Evolutionary conservation across 2,113 vertebrate genomes (phyloP).

Genomic region (Ornithorhynchus anatinus): DNA sequence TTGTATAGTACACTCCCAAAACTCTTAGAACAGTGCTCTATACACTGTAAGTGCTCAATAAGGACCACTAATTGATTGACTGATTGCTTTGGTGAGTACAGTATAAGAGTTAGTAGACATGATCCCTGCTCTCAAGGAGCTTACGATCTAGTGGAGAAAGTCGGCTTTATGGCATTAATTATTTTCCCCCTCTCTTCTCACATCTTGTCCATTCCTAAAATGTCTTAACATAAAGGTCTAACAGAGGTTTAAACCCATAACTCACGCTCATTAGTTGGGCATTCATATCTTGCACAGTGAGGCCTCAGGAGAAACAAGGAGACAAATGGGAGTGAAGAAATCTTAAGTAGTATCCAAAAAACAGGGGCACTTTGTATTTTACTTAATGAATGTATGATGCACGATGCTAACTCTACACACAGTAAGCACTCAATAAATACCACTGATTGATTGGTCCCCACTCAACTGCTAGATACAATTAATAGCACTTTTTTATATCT

Average conservation of each 20-base stretch:
- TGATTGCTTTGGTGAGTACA: too few species aligned
- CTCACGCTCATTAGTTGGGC: not conserved
- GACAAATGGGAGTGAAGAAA: slow-evolving; percentile 22
- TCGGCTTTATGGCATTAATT: not conserved
- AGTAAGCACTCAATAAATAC: too few species aligned
- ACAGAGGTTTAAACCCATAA: slow-evolving; percentile 24
- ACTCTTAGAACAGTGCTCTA: too few species aligned
- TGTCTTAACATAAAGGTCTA: not conserved
- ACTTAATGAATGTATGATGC: slow-evolving; percentile 15
- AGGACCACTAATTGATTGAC: too few species aligned
- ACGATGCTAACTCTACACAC: slow-evolving; percentile 11
- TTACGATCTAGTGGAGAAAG: too few species aligned
- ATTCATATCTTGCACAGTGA: not conserved
- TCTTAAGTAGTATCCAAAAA: slow-evolving; percentile 17
- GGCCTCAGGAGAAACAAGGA: not conserved
- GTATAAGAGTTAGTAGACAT: too few species aligned
- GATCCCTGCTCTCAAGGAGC: too few species aligned
- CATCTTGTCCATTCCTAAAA: slow-evolving; percentile 15
- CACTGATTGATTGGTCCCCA: not conserved
- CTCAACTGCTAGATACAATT: slow-evolving; percentile 20
- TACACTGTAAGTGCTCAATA: too few species aligned
- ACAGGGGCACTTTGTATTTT: not conserved
- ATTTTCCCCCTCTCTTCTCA: not conserved
- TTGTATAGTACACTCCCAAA: too few species aligned
- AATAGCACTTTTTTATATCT: slow-evolving; percentile 14